Percentiles rank a stretch among this genome's conserved stretches.
Conservation (phyloP, 2,797 vertebrate species). For the Rhinella marina region DNA sequence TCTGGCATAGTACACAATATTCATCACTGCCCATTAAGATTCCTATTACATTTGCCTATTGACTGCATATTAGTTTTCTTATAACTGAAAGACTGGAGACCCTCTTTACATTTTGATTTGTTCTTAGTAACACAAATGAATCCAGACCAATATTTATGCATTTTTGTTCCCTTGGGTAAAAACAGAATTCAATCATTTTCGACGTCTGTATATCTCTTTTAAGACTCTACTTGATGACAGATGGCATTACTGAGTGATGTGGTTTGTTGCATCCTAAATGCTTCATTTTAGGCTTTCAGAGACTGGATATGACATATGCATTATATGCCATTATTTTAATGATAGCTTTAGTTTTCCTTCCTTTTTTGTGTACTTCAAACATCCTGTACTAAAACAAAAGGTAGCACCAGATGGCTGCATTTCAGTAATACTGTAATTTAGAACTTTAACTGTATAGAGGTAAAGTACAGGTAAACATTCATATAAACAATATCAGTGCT, state of each 20-base stretch:
- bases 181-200: not conserved
- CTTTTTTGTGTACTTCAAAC: constrained; percentile 34
- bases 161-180: constrained; percentile 1
- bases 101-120: not conserved
- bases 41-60: no score
- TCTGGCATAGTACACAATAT: no score
- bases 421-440: constrained; percentile 12
- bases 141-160: not conserved
- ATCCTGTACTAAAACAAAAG: not conserved
- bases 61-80: not conserved
- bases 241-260: constrained; percentile 30
- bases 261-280: constrained; percentile 28
- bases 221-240: constrained; percentile 30
- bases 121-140: not conserved
- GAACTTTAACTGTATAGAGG: not conserved
- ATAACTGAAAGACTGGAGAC: not conserved
- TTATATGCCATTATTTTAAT: constrained; percentile 42
- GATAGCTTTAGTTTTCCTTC: constrained; percentile 21
- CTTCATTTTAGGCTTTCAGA: constrained; percentile 15
- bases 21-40: no score
- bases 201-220: not conserved
- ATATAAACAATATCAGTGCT: not conserved
- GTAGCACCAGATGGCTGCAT: constrained; percentile 11
- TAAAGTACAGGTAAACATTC: not conserved
- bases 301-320: constrained; percentile 6